Base-by-base conservation (phyloP, 2,888 invertebrate genomes). In the Tachina grossa region DNA sequence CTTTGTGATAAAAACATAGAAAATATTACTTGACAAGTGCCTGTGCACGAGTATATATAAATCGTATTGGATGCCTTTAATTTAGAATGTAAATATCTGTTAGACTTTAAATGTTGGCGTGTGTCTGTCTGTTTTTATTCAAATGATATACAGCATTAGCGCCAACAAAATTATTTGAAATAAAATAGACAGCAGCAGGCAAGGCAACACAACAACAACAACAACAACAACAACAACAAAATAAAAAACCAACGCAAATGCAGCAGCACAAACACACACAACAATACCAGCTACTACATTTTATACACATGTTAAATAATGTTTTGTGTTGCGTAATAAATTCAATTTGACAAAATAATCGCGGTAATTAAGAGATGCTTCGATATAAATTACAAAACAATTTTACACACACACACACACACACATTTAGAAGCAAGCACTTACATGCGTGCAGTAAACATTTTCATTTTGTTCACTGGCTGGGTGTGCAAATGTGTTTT, bases 311-410 rank as follows among this genome's bases (percentile, higher is more conserved):
- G 83, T 86, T 83, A 85, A 86, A 84, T 85, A 81, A 84, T 86
- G 85, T 83, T 84, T 85, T 82, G 57, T 71, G 84, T 77, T 83
- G 84, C 83, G 76, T 81, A 83, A 86, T 86, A 87, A 84, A 86
- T 84, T 86, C 86, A 84, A 83, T 87, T 87, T 86, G 77, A 82
- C 85, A 85, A 86, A 87, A 85, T 87, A 85, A 85, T 86, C 85
- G 86, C 84, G 83, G 84, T 86, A 86, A 86, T 86, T 86, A 81
- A 84, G 86, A 83, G 86, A 86, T 86, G 86, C 86, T 86, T 81
- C 81, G 84, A 86, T 86, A 85, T 85, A 84, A 87, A 86, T 86
- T 86, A 86, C 86, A 84, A 86, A 86, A 81, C 65, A 81, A 71
- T 72, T 74, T 79, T 77, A 77, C 78, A 79, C 14, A 84, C 66